A percentile compares a stretch with the other conserved stretches of the same genome.
Conservation (phyloP, 2,113 vertebrate genomes). For the Crypturellus undulatus region DNA sequence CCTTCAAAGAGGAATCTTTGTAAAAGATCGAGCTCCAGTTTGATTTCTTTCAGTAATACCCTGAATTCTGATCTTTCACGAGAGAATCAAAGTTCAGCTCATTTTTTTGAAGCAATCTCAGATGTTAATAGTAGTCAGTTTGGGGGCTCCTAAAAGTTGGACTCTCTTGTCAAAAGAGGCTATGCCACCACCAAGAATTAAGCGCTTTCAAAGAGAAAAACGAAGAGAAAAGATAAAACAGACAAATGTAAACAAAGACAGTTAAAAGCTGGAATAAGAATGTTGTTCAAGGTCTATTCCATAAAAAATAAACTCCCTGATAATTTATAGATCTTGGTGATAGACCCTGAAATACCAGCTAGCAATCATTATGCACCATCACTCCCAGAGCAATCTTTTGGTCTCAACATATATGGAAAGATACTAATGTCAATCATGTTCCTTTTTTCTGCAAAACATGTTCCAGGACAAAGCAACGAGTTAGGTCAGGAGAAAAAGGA, state of each 20-base stretch:
- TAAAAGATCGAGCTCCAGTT: not conserved
- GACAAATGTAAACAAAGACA: not conserved
- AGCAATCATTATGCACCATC: not conserved
- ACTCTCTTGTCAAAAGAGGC: not conserved
- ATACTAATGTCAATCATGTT: not conserved
- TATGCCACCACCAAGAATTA: not conserved
- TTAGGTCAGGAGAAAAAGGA: too few species aligned
- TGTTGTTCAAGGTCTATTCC: not conserved
- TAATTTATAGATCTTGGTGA: not conserved
- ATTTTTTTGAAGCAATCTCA: too few species aligned
- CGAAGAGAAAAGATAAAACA: not conserved
- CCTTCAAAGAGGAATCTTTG: not conserved
- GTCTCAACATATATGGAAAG: not conserved
- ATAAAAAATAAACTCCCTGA: not conserved
- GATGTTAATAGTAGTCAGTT: not conserved
- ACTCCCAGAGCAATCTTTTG: not conserved
- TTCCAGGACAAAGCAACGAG: not conserved
- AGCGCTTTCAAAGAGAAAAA: not conserved
- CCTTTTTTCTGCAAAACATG: not conserved
- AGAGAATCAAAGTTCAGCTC: too few species aligned
- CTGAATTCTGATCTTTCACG: fast-evolving
- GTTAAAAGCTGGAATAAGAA: not conserved
- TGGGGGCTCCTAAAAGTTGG: not conserved
- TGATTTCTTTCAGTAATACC: not conserved
- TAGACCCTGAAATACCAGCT: not conserved